Evolutionary conservation across 2,797 vertebrate genomes (phyloP).

Genomic region (Pipistrellus kuhlii): DNA sequence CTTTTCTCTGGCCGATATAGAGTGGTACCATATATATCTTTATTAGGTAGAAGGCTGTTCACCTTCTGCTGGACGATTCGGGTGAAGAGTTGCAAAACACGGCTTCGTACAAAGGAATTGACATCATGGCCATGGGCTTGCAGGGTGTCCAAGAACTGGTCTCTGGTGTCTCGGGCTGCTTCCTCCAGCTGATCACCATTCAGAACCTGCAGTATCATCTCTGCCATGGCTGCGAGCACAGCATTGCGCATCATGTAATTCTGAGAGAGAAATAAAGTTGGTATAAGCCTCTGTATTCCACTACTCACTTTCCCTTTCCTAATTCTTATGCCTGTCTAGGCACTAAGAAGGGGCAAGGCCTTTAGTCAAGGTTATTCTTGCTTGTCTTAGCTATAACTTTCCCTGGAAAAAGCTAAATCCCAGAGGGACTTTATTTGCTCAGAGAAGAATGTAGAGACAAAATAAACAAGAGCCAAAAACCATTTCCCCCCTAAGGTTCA

Average conservation of each 20-base stretch:
- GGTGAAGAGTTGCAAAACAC: constrained; percentile 94
- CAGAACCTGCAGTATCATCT: constrained; percentile 93
- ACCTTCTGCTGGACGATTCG: constrained; percentile 95
- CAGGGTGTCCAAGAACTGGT: constrained; percentile 94
- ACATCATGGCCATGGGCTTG: constrained; percentile 95
- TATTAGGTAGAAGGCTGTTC: background rate
- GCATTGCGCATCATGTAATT: constrained; percentile 94
- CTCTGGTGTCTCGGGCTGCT: constrained; percentile 90
- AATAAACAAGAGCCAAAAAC: background rate
- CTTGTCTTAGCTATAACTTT: constrained; percentile 31
- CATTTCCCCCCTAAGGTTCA: background rate
- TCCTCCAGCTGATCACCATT: constrained; percentile 94
- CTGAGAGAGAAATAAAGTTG: constrained; percentile 83
- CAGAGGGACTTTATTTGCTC: background rate
- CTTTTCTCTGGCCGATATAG: background rate
- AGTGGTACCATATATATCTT: background rate
- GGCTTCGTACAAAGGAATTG: constrained; percentile 92
- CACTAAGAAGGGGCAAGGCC: background rate
- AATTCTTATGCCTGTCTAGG: background rate
- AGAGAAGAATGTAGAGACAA: constrained; percentile 31
- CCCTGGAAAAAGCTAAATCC: constrained; percentile 3
- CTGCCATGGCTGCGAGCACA: constrained; percentile 93
- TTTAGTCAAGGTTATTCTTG: background rate
- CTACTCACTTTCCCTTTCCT: background rate
- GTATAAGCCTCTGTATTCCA: background rate